phyloP scores from a whole-genome alignment of 2,888 invertebrate species.

The Corbicula japonica region DNA sequence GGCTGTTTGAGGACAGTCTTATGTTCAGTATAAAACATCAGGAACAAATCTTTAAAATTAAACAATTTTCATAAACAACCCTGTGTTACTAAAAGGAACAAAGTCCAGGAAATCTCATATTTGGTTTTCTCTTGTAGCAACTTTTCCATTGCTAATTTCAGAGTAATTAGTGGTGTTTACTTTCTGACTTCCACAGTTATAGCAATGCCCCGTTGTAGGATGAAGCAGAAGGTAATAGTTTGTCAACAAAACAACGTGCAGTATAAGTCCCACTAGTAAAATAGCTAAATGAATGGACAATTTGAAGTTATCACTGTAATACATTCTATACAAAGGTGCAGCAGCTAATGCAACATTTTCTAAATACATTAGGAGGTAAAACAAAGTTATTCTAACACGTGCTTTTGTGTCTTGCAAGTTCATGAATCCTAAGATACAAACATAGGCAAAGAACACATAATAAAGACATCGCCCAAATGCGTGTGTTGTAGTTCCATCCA shows the following conservation, averaged over 20 bases:
- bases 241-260: conserved; percentile 4
- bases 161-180: too few relatives aligned
- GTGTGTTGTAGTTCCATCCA: conserved; percentile 28
- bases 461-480: conserved; percentile 25
- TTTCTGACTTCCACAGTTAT: too few relatives aligned
- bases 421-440: conserved; percentile 45
- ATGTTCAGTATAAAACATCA: too few relatives aligned
- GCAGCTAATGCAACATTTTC: conserved; percentile 34
- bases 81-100: too few relatives aligned
- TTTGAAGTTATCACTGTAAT: neutral
- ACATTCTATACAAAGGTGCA: conserved; percentile 11
- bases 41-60: too few relatives aligned
- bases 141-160: too few relatives aligned
- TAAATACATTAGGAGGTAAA: conserved; percentile 37
- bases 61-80: too few relatives aligned
- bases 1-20: too few relatives aligned
- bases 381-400: conserved; percentile 28
- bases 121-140: too few relatives aligned
- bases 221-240: conserved; percentile 5
- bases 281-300: neutral
- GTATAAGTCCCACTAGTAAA: neutral
- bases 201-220: neutral
- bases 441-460: conserved; percentile 46
- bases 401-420: conserved; percentile 27
- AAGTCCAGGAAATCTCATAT: too few relatives aligned